phyloP scores from a whole-genome alignment of 2,888 invertebrate genomes.

The Frankliniella intonsa region DNA sequence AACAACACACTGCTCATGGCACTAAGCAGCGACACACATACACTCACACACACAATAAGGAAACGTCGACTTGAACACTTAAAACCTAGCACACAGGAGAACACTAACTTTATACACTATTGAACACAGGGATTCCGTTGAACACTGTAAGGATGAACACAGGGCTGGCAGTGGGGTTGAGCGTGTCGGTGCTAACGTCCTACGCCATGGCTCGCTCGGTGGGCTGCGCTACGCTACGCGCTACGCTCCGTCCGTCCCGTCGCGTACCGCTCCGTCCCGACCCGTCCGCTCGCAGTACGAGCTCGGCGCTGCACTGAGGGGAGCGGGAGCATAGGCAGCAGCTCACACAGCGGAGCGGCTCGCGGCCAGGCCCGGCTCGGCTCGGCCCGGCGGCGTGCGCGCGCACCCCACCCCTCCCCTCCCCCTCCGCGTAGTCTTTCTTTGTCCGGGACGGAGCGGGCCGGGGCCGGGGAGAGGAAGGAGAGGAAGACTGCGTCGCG shows the following conservation, averaged over 20 bases:
- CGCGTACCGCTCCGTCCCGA: background rate
- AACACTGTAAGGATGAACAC: background rate
- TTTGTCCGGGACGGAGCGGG: background rate
- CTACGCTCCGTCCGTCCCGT: conserved; percentile 37
- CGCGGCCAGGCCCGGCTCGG: conserved; percentile 37
- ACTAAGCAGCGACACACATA: conserved; percentile 37
- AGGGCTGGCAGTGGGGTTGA: background rate
- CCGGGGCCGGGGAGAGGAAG: background rate
- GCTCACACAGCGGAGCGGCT: conserved; percentile 31
- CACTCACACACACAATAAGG: background rate
- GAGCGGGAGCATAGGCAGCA: no score
- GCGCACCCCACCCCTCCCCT: conserved; percentile 36
- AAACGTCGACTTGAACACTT: background rate
- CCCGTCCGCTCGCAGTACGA: conserved; percentile 28
- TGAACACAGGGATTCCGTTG: conserved; percentile 8
- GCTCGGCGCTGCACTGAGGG: conserved; percentile 33
- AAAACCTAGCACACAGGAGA: background rate
- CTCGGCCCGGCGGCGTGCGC: conserved; percentile 38
- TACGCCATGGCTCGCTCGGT: background rate
- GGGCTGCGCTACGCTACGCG: background rate
- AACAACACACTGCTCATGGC: conserved; percentile 38
- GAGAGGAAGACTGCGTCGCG: background rate
- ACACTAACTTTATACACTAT: background rate
- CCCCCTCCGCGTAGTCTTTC: background rate
- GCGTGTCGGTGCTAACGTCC: background rate